Base-by-base conservation (phyloP, 1,140 invertebrate species). In the Lethrus apterus region DNA sequence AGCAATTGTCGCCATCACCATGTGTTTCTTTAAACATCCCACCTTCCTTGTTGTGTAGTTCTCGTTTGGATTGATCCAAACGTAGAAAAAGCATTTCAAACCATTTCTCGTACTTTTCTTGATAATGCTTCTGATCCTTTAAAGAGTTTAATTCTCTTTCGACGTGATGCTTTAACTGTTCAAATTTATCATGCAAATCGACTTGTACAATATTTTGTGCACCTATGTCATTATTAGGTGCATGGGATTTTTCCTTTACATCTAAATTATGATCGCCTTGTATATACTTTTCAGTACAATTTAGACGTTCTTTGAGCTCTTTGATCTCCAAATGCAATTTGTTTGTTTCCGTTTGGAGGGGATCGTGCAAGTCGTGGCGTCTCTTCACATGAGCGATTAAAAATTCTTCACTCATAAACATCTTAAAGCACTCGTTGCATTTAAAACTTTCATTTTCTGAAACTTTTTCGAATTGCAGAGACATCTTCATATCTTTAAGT, bases 281-380 rank as follows among this genome's bases (percentile, higher is more conserved):
- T 8, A 65, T 56, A 11, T 54, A 43, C 52, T 70, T 69, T 58
- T 79, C 70, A 57, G 72, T 72, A 48, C 65, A 65, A 57, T 77
- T 77, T 1, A 78, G 44, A 49, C 73, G 66, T 50, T 77, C 74
- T 53, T 77, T 77, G 5, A 78, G 52, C 31, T 69, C 70, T 58
- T 77, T 77, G 42, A 78, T 76, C 54, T 78, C 76, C 21, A 66
- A 65, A 11, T 77, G 66, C 3, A 77, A 53, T 61, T 70, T 73
- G 52, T 77, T 73, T 2, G 73, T 70, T 54, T 77, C 71, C n/a
- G 48, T 56, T 48, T 65, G 61, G 42, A 69, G 70, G 34, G 57
- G 11, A 7, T 38, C 44, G 29, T 5, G 49, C 13, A 44, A n/a
- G 65, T 63, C 7, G 55, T 77, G 75, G 17, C 74, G 60, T 50